phyloP scores from a whole-genome alignment of 2,888 invertebrate species.

The Stenurella melanura region DNA sequence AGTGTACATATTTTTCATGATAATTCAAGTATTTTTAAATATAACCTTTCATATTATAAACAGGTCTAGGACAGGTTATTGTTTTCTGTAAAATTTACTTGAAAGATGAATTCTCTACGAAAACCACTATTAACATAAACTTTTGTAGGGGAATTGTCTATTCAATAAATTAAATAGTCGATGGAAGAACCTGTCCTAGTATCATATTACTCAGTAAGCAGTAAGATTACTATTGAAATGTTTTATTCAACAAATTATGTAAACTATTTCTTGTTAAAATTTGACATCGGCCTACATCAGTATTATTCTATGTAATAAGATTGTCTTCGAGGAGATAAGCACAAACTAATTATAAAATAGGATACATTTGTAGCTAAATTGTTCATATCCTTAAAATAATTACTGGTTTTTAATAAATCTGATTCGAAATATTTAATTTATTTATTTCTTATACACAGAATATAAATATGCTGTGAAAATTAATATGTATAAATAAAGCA shows the following conservation, averaged over 20 bases:
- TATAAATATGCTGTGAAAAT: too few relatives aligned
- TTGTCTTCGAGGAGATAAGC: conserved; percentile 37
- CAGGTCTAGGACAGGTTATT: not conserved
- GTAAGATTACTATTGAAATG: not conserved
- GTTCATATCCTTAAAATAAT: conserved; percentile 35
- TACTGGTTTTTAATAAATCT: conserved; percentile 51
- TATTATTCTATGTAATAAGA: conserved; percentile 62
- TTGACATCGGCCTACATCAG: conserved; percentile 70
- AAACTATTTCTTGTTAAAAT: conserved; percentile 12
- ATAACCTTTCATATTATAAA: not conserved
- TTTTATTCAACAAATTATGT: not conserved
- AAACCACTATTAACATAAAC: too few relatives aligned
- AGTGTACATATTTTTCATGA: conserved; percentile 32
- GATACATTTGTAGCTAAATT: conserved; percentile 14
- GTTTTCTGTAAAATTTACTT: too few relatives aligned
- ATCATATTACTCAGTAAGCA: conserved; percentile 4
- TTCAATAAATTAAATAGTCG: too few relatives aligned
- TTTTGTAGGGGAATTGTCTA: too few relatives aligned
- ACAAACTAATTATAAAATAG: conserved; percentile 47
- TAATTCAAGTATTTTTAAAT: conserved; percentile 21
- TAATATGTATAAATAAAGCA: too few relatives aligned
- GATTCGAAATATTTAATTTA: conserved; percentile 30
- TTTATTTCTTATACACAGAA: too few relatives aligned
- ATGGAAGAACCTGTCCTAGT: not conserved
- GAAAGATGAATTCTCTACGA: too few relatives aligned